A percentile compares a stretch with the other conserved stretches of the same genome.
These are phyloP conservation scores for Bufotes viridis DNA, from an alignment of 2,797 vertebrate genomes.

Conservation along the genomic window DNA sequence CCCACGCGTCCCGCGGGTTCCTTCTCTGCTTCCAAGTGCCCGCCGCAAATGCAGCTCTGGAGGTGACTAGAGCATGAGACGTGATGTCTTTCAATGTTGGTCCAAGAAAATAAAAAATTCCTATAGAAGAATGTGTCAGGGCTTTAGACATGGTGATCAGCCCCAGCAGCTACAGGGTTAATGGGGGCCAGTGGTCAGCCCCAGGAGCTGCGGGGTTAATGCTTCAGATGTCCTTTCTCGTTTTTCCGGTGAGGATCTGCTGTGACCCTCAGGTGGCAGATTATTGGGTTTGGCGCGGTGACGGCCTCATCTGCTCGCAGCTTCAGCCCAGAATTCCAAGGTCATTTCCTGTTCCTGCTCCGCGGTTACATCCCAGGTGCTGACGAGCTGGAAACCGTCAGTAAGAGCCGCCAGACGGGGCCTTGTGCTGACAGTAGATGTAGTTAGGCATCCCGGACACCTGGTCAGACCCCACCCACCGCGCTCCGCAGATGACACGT, in stretches of 20 bases:
- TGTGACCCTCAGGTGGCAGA: neutral
- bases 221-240: neutral
- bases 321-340: neutral
- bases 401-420: neutral
- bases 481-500: neutral
- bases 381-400: neutral
- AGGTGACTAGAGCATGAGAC: neutral
- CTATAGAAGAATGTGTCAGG: neutral
- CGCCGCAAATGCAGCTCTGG: neutral
- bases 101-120: neutral
- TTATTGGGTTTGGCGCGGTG: neutral
- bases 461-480: neutral
- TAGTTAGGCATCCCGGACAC: neutral
- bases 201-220: neutral
- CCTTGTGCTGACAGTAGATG: neutral
- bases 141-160: neutral
- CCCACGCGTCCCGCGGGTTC: neutral
- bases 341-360: neutral
- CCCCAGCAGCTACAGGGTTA: neutral
- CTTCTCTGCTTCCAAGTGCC: neutral
- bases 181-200: neutral
- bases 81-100: neutral
- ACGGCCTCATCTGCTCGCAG: constrained; percentile 9
- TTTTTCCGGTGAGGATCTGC: neutral
- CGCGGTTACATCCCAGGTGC: constrained; percentile 29